Evolutionary conservation across 2,888 invertebrate species (phyloP).

Genomic region (Bombyx huttoni): DNA sequence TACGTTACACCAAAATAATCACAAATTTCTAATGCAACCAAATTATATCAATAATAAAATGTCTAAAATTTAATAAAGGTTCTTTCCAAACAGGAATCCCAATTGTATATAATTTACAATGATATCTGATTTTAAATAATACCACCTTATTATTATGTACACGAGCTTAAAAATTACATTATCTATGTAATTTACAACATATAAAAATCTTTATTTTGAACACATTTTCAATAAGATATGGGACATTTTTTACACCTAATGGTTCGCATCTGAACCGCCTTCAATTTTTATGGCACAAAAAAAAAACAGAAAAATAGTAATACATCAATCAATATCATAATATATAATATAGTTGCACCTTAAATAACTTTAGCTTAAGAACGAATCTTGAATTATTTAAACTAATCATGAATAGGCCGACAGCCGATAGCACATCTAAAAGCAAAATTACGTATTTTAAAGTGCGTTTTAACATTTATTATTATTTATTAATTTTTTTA

Average conservation of each 20-base stretch:
- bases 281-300: conserved; percentile 43
- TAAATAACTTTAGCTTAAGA: conserved; percentile 13
- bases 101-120: neutral
- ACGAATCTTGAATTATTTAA: conserved; percentile 26
- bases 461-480: conserved; percentile 37
- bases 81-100: neutral
- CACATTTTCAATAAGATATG: conserved; percentile 69
- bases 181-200: conserved; percentile 44
- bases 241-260: conserved; percentile 38
- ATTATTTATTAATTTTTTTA: conserved; percentile 14
- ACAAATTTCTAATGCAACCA: neutral
- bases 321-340: conserved; percentile 16
- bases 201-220: conserved; percentile 48
- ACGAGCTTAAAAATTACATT: conserved; percentile 38
- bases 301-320: conserved; percentile 10
- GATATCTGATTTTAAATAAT: conserved; percentile 3
- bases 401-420: conserved; percentile 36
- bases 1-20: neutral
- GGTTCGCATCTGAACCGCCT: conserved; percentile 20
- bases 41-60: neutral
- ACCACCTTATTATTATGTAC: conserved; percentile 35
- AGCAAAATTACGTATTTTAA: conserved; percentile 56
- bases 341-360: conserved; percentile 2
- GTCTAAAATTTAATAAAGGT: too few relatives aligned
- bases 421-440: conserved; percentile 28